A percentile compares a stretch with the other conserved stretches of the same genome.
Evolutionary conservation across 1,140 invertebrate species (phyloP).

Genomic region (Pseudachorutes palmiensis): DNA sequence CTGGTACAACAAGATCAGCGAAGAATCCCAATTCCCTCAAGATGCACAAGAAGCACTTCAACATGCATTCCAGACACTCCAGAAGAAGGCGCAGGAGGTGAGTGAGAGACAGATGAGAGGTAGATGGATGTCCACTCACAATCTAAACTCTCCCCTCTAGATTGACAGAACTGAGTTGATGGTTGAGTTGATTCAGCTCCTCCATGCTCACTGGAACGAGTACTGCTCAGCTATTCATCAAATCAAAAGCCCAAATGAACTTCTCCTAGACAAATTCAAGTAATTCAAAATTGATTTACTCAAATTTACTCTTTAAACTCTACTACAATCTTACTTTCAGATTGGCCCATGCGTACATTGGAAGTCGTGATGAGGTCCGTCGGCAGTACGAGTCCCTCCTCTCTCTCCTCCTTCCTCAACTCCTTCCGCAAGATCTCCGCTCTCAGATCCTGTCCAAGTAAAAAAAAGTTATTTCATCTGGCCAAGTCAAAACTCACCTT

Average conservation of each 20-base stretch:
- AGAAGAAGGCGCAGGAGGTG: constrained; percentile 26
- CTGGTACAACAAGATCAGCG: constrained; percentile 34
- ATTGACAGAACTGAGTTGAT: constrained; percentile 30
- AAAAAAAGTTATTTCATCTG: no score
- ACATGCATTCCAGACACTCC: constrained; percentile 20
- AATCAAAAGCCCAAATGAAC: constrained; percentile 4
- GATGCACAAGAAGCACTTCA: constrained; percentile 22
- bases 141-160: constrained; percentile 8
- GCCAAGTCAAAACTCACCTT: no score
- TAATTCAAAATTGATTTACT: neutral
- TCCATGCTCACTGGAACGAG: constrained; percentile 34
- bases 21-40: constrained; percentile 26
- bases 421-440: constrained; percentile 30
- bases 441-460: constrained; percentile 28
- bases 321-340: constrained; percentile 14
- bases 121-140: neutral
- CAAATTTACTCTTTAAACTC: neutral
- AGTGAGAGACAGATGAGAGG: no score
- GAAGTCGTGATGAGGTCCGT: constrained; percentile 21
- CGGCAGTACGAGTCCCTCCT: constrained; percentile 28
- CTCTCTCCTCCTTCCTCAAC: constrained; percentile 23
- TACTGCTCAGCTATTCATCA: constrained; percentile 25
- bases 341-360: constrained; percentile 25
- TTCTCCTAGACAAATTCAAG: constrained; percentile 20
- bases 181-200: constrained; percentile 28